Conservation (phyloP, 2,113 vertebrate species). For the Elanoides forficatus region DNA sequence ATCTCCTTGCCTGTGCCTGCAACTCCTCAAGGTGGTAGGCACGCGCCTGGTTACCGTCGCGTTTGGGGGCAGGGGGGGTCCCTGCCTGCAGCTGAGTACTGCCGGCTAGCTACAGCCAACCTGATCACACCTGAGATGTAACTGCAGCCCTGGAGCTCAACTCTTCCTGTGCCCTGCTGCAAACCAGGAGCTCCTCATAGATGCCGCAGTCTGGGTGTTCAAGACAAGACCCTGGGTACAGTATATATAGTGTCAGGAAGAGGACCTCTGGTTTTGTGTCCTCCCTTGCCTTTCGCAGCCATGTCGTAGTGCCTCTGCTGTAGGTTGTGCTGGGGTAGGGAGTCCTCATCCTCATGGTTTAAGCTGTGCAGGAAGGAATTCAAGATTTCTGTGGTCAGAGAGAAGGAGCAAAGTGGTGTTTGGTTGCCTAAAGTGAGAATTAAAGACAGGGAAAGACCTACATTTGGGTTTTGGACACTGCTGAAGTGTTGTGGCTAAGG, state of each 20-base stretch:
- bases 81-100: background rate
- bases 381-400: background rate
- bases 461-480: background rate
- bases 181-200: background rate
- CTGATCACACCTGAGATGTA: background rate
- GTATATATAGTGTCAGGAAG: background rate
- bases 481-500: background rate
- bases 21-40: background rate
- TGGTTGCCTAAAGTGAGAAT: background rate
- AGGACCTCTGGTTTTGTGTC: background rate
- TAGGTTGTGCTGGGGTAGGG: background rate
- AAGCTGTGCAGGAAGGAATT: background rate
- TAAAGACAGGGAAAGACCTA: background rate
- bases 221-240: background rate
- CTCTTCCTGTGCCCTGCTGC: background rate
- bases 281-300: background rate
- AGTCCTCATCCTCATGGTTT: background rate
- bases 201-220: background rate
- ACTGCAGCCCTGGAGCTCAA: background rate
- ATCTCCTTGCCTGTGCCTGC: background rate
- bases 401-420: background rate
- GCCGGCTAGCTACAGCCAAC: background rate
- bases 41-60: rapidly evolving
- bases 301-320: background rate
- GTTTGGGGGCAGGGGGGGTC: rapidly evolving